Evolutionary conservation across 2,888 invertebrate genomes (phyloP).

Genomic region (Bruchidius siliquastri): DNA sequence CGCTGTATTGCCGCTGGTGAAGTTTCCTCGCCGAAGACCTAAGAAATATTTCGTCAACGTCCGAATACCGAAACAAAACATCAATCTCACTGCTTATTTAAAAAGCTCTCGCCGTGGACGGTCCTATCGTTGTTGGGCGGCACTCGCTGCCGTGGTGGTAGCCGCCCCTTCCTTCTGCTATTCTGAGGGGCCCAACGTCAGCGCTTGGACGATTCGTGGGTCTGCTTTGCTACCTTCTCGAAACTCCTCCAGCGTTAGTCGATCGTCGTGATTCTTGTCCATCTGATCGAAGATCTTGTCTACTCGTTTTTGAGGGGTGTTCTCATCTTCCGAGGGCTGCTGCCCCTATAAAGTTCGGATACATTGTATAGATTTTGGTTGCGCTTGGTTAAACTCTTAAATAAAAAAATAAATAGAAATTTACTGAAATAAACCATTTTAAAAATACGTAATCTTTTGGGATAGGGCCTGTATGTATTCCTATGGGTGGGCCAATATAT

Average conservation of each 20-base stretch:
- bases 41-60: too few species aligned
- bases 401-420: too few species aligned
- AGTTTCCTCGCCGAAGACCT: too few species aligned
- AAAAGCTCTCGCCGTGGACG: background rate
- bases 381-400: too few species aligned
- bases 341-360: slow-evolving; percentile 64
- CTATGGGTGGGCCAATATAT: too few species aligned
- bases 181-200: slow-evolving; percentile 74
- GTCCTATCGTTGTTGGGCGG: background rate
- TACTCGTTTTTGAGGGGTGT: slow-evolving; percentile 91
- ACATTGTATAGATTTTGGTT: too few species aligned
- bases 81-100: background rate
- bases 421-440: too few species aligned
- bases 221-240: slow-evolving; percentile 97
- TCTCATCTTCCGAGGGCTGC: slow-evolving; percentile 84
- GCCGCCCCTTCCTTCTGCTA: slow-evolving; percentile 45
- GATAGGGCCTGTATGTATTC: too few species aligned
- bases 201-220: slow-evolving; percentile 95
- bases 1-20: background rate
- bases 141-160: slow-evolving; percentile 24
- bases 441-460: too few species aligned
- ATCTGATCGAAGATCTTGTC: slow-evolving; percentile 98
- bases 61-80: background rate
- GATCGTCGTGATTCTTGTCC: slow-evolving; percentile 98
- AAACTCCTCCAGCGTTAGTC: slow-evolving; percentile 92